phyloP scores from a whole-genome alignment of 2,113 vertebrate species.

The Limanda limanda region DNA sequence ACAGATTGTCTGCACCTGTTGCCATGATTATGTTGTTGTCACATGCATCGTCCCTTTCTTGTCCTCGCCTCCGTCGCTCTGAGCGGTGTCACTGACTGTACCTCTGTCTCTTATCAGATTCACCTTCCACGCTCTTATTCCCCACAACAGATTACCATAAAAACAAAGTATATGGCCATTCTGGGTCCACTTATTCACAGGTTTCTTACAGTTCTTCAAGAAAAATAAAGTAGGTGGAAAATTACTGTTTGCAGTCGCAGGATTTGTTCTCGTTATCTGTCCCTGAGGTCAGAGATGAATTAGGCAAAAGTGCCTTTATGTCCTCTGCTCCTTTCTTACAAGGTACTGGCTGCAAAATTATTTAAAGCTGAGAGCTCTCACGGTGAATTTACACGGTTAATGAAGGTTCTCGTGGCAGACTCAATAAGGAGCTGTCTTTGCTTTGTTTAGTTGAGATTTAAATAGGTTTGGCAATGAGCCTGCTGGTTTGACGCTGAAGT shows the following conservation, averaged over 20 bases:
- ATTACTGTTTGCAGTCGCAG: conserved; percentile 17
- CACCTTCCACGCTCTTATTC: not conserved
- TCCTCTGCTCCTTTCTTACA: conserved; percentile 36
- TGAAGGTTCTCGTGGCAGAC: conserved; percentile 60
- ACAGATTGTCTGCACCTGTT: conserved; percentile 23
- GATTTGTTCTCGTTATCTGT: conserved; percentile 48
- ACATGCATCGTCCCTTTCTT: not conserved
- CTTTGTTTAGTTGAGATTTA: conserved; percentile 71
- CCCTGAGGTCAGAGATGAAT: conserved; percentile 56
- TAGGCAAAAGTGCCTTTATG: conserved; percentile 44
- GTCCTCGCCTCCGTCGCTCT: conserved; percentile 10
- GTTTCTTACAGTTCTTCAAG: conserved; percentile 19
- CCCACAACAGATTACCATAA: conserved; percentile 8
- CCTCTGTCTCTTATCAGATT: conserved; percentile 23
- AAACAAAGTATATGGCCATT: not conserved
- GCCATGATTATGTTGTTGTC: conserved; percentile 24
- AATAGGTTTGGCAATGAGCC: conserved; percentile 68
- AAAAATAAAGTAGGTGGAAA: conserved; percentile 26
- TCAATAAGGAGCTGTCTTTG: conserved; percentile 64
- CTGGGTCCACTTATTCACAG: not conserved
- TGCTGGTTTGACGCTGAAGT: conserved; percentile 54
- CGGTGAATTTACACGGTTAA: conserved; percentile 59
- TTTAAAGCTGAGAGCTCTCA: conserved; percentile 53
- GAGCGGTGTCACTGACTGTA: conserved; percentile 7
- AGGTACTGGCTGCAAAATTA: conserved; percentile 48